Evolutionary conservation across 2,113 vertebrate genomes (phyloP), one percentile per base, ranked within the genome.

Genomic region (Cyphomyrus discorhynchus): DNA sequence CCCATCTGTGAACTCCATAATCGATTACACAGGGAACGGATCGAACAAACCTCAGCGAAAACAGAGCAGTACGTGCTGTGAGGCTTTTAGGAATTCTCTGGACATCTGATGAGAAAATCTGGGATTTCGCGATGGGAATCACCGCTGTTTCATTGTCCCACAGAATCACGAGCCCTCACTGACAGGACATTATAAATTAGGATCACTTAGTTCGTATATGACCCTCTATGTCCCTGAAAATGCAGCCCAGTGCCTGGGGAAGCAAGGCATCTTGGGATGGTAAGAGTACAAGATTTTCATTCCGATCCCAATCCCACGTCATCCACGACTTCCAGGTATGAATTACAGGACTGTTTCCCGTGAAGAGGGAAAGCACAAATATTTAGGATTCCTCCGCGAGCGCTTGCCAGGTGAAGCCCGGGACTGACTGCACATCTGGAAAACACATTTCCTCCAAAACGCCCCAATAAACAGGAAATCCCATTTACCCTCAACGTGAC

Each of bases 371-470:
- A 77, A 39, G 70, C 31, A 77, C 3, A 39, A 77, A 77, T 77
- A 77, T 77, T 35, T 31, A 39, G 31, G 13, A 80, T 80, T 80
- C 74, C 31, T 39, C 94, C 95, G 0, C 95, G 0, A 95, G 94
- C 3, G 93, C 94, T 85, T 94, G 93, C 94, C 95, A 96, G 46
- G 95, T 95, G 77, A 96, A 93, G 39, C 82, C 94, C 0, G 94
- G 94, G 46, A 93, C 88, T 0, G 94, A 94, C 91, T 95, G 94
- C 91, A 95, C 95, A 92, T 96, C 95, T 94, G 50, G 92, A 42
- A 24, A 58, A 77, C 89, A 87, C 85, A 82, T 77, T 74, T 42
- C 17, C 45, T 49, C 47, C 17, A 27, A 49, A 70, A 66, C 21
- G 87, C 70, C 3, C 70, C 70, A 31, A 77, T 31, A 77, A 39